Base-by-base conservation (phyloP, 2,888 invertebrate genomes). In the Phlogophora meticulosa region DNA sequence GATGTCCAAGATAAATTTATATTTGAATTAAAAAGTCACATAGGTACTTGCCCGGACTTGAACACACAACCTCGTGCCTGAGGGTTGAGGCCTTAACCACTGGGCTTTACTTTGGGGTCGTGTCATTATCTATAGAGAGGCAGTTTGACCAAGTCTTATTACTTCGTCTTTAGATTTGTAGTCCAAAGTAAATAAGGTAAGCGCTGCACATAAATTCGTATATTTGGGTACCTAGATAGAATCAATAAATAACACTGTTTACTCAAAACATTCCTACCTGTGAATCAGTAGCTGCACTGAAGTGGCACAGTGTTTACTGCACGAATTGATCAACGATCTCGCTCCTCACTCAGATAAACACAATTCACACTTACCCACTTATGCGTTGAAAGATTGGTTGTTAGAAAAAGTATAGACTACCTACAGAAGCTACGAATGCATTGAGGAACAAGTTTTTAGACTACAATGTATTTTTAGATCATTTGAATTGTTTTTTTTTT, bases 231-330 rank as follows among this genome's bases (percentile, higher is more conserved):
- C 15, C 9, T 59, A 42, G 20, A n/a, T 53, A 48, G 24, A 56
- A 32, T 17, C 11, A 59, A 45, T 66, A 67, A 11, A 66, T 48
- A 63, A 56, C 57, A 51, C 28, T 80, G 80, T 84, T 81, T 84
- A 83, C 17, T 43, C 28, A 56, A 38, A 53, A 46, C 51, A 82
- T 84, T 76, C 71, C 53, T 78, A 75, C 78, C 74, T 78, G 79
- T 78, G 76, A 83, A 75, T 81, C 82, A 83, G 81, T 80, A 80
- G 84, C 78, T 80, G 80, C 79, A 76, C 64, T 74, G 57, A 57
- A 56, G 72, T 75, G 52, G 55, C 75, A 43, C 13, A 32, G 20
- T 87, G 85, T 87, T 87, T 85, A 87, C 72, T 65, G 75, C 76
- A 57, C 24, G 55, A 49, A 53, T 60, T 76, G 80, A 82, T 78